phyloP scores from a whole-genome alignment of 92 coral and sea anemone species.

The Nematostella vectensis region DNA sequence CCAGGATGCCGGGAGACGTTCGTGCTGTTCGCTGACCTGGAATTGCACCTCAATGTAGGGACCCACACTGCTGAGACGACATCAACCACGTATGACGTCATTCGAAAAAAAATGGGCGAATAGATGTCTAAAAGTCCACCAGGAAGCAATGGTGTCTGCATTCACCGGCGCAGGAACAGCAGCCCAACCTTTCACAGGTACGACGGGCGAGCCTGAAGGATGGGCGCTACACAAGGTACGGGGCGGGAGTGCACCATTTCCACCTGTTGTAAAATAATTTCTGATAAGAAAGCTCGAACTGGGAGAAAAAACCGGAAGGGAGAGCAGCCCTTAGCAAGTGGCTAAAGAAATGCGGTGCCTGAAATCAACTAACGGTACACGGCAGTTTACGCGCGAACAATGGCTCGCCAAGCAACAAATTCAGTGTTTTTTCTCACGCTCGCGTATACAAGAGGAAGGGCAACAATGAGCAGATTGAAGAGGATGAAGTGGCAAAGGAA shows the following conservation, averaged over 20 bases:
- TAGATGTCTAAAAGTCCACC: neutral
- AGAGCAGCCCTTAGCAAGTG: conserved; percentile 24
- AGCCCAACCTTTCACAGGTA: too few relatives aligned
- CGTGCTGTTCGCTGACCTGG: conserved; percentile 13
- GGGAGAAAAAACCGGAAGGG: conserved; percentile 23
- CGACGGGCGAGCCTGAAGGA: too few relatives aligned
- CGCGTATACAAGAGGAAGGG: too few relatives aligned
- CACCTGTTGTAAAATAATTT: conserved; percentile 15
- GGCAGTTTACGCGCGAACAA: conserved; percentile 23
- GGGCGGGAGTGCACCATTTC: conserved; percentile 8
- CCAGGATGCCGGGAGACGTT: conserved; percentile 7
- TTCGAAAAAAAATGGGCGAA: conserved; percentile 18
- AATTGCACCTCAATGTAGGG: conserved; percentile 9
- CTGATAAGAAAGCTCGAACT: conserved; percentile 17
- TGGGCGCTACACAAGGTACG: conserved; percentile 18
- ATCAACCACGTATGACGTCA: conserved; percentile 8
- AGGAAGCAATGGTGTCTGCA: conserved; percentile 11
- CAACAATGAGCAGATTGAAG: too few relatives aligned
- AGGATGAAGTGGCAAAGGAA: too few relatives aligned
- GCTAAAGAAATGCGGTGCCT: conserved; percentile 14
- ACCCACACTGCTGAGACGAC: conserved; percentile 4
- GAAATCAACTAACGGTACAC: conserved; percentile 3
- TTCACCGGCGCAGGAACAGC: too few relatives aligned
- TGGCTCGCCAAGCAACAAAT: conserved; percentile 34
- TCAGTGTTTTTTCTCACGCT: conserved; percentile 30